Evolutionary conservation across 2,113 vertebrate genomes (phyloP).

Genomic region (Camelus bactrianus): DNA sequence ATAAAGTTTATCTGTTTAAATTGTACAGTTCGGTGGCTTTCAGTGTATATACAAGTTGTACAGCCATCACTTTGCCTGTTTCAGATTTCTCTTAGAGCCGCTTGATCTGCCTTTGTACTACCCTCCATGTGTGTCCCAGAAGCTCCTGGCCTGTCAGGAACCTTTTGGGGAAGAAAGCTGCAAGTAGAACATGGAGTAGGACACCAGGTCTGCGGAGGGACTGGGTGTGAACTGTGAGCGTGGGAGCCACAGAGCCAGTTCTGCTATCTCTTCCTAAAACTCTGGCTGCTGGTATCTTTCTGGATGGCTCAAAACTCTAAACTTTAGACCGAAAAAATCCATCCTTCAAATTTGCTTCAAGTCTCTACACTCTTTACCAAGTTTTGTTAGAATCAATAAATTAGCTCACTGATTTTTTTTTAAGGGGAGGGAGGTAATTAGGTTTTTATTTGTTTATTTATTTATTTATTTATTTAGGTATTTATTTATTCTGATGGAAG

Average conservation of each 20-base stretch:
- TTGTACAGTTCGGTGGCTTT: no score
- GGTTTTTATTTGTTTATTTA: no score
- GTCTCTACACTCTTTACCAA: neutral
- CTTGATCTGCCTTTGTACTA: neutral
- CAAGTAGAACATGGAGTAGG: neutral
- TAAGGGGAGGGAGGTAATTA: no score
- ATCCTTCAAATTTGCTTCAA: neutral
- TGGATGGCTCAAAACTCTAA: neutral
- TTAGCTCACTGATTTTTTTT: no score
- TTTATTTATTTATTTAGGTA: no score
- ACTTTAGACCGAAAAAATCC: neutral
- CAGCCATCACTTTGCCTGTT: neutral
- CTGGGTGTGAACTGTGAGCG: neutral
- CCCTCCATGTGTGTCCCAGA: neutral
- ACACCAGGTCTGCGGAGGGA: neutral
- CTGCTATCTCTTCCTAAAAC: neutral
- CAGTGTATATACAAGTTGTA: no score
- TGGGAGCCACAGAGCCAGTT: neutral
- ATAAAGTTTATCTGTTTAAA: no score
- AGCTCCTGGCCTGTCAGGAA: neutral
- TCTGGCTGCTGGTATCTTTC: neutral
- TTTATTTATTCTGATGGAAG: no score
- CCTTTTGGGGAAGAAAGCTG: neutral
- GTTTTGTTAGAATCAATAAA: neutral
- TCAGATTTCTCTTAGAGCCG: neutral